phyloP scores from a whole-genome alignment of 2,888 invertebrate species.

The Escarpia spicata region DNA sequence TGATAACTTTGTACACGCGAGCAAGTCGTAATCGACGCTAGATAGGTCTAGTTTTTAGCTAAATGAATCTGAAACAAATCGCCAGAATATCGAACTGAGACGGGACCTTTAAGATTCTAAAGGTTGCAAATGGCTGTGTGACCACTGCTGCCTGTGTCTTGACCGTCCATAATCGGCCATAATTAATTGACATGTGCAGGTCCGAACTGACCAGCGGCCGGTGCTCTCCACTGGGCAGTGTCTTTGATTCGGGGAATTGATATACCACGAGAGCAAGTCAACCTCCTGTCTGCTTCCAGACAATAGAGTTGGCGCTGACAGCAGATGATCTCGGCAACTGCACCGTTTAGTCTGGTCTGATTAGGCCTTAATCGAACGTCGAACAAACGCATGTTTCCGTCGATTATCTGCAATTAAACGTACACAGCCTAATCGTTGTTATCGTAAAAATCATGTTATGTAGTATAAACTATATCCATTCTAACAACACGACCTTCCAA shows the following conservation, averaged over 20 bases:
- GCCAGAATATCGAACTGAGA: too few relatives aligned
- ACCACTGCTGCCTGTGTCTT: background rate
- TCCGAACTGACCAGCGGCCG: background rate
- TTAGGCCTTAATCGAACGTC: background rate
- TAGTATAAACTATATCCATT: background rate
- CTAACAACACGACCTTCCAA: background rate
- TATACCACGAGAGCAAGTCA: background rate
- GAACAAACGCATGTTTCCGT: background rate
- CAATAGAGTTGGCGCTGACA: background rate
- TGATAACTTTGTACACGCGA: too few relatives aligned
- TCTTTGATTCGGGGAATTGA: slow-evolving; percentile 2
- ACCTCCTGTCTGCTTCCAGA: background rate
- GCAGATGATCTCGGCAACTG: background rate
- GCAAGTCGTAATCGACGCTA: too few relatives aligned
- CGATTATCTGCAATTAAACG: background rate
- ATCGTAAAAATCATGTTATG: background rate
- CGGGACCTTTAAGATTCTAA: background rate
- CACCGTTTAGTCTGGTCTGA: background rate
- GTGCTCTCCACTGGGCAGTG: background rate
- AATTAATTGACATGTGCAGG: background rate
- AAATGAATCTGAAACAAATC: too few relatives aligned
- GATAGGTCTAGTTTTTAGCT: too few relatives aligned
- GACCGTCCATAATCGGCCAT: background rate
- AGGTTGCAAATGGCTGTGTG: background rate
- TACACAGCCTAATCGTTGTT: background rate